Base-by-base conservation (phyloP, 2,888 invertebrate genomes). In the Scaptomyza parva region DNA sequence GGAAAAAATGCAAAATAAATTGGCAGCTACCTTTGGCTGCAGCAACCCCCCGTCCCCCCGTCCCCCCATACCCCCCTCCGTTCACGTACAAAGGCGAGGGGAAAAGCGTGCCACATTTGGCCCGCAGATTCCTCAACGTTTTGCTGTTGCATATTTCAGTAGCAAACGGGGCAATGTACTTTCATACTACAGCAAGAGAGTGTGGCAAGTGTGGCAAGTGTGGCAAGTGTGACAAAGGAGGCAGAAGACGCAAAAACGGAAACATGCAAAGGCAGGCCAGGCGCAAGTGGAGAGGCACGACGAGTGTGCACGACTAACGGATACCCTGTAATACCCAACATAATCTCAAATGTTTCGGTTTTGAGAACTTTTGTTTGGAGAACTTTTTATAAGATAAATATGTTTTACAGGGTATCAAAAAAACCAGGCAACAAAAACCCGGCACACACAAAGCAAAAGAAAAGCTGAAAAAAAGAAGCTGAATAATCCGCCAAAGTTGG, bases 1-100 rank as follows among this genome's bases (percentile, higher is more conserved):
- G 81, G 69, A 2, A 28, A 62, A 82, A 86, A 80, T 84, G 81
- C 78, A 70, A 84, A 84, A 82, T 80, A 82, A 84, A 82, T 86
- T 82, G 81, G 81, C 87, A 82, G 85, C 85, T 77, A 28, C 85
- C 77, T 81, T 83, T 79, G 81, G 81, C 71, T 45, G 50, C 51
- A 54, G 24, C n/a, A n/a, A n/a, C n/a, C n/a, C n/a, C 24, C 35
- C 35, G 48, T 3, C 8, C 26, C 26, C 24, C 35, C 35, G 48
- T 3, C 8, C 26, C 26, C 26, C 26, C 26, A 24, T 2, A 4
- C 22, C 3, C 24, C 35, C n/a, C 7, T 14, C n/a, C 33, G 8
- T 0, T 2, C 0, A 35, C 7, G 3, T 3, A 35, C 7, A 14
- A 14, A 8, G 2, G 14, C n/a, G n/a, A n/a, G n/a, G 6, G 8